Percentiles rank a stretch among this genome's conserved stretches.
These are phyloP conservation scores for Acrocyrtus sp. DNA, from an alignment of 2,888 invertebrate genomes.

Conservation along the genomic window DNA sequence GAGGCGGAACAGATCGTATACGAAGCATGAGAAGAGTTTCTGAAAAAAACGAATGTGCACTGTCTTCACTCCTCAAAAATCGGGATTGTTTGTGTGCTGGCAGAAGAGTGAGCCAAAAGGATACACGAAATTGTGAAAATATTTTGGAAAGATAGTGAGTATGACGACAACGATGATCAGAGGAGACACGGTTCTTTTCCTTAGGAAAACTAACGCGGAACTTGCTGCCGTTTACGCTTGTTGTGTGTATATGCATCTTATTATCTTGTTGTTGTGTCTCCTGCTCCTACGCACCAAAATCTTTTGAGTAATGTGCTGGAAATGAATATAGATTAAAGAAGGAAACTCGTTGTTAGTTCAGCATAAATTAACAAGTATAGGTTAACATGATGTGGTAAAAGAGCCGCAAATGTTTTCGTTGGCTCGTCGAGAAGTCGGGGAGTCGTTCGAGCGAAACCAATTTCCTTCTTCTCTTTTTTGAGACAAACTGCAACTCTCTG, in stretches of 20 bases:
- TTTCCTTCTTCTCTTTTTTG: slow-evolving; percentile 62
- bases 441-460: slow-evolving; percentile 64
- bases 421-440: slow-evolving; percentile 63
- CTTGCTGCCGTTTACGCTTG: slow-evolving; percentile 3
- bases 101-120: too few relatives aligned
- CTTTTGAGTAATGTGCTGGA: slow-evolving; percentile 55
- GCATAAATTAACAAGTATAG: slow-evolving; percentile 64
- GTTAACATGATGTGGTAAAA: slow-evolving; percentile 64
- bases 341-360: slow-evolving; percentile 62
- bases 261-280: slow-evolving; percentile 27
- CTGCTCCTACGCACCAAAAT: slow-evolving; percentile 28
- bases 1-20: too few relatives aligned
- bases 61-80: too few relatives aligned
- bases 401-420: slow-evolving; percentile 64
- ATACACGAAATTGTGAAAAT: too few relatives aligned
- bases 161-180: slow-evolving; percentile 63
- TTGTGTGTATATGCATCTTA: not conserved
- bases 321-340: slow-evolving; percentile 64
- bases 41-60: too few relatives aligned
- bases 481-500: slow-evolving; percentile 63
- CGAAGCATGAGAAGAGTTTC: too few relatives aligned
- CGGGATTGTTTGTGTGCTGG: too few relatives aligned
- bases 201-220: slow-evolving; percentile 59
- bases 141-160: too few relatives aligned
- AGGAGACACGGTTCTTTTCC: slow-evolving; percentile 64